These are phyloP conservation scores for Tapirus indicus DNA, from an alignment of 2,797 vertebrate genomes.

Conservation along the genomic window DNA sequence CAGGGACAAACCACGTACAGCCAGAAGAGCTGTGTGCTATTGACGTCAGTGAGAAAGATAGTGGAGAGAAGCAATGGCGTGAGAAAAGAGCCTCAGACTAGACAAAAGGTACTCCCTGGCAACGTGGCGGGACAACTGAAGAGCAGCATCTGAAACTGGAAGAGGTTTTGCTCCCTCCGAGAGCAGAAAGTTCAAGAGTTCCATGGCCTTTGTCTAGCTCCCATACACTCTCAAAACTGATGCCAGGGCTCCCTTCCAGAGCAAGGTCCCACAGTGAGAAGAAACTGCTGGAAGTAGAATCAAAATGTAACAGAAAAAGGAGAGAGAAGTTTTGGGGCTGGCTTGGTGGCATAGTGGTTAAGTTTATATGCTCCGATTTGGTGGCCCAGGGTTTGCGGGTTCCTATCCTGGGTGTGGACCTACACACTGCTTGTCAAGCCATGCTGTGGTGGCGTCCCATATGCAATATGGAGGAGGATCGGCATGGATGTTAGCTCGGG, in stretches of 20 bases:
- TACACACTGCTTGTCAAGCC: no score
- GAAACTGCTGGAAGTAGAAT: neutral
- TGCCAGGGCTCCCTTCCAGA: neutral
- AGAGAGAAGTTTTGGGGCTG: neutral
- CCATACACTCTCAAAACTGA: neutral
- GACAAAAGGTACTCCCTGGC: neutral
- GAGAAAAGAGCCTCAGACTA: neutral
- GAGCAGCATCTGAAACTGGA: neutral
- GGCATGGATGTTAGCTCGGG: no score
- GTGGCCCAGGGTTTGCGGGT: no score
- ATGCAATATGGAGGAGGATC: no score
- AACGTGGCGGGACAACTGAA: neutral
- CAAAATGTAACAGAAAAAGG: slow-evolving; percentile 10
- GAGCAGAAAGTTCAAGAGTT: neutral
- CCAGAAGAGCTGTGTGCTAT: neutral
- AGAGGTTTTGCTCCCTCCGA: neutral
- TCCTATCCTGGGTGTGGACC: no score
- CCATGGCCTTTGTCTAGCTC: neutral
- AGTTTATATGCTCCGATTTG: no score
- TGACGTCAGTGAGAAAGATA: neutral
- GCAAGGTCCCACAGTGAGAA: neutral
- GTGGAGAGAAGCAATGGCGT: neutral
- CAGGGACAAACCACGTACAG: neutral
- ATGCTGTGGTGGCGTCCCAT: no score
- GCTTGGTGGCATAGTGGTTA: no score